phyloP scores from a whole-genome alignment of 2,113 vertebrate species.

The Antechinus flavipes region DNA sequence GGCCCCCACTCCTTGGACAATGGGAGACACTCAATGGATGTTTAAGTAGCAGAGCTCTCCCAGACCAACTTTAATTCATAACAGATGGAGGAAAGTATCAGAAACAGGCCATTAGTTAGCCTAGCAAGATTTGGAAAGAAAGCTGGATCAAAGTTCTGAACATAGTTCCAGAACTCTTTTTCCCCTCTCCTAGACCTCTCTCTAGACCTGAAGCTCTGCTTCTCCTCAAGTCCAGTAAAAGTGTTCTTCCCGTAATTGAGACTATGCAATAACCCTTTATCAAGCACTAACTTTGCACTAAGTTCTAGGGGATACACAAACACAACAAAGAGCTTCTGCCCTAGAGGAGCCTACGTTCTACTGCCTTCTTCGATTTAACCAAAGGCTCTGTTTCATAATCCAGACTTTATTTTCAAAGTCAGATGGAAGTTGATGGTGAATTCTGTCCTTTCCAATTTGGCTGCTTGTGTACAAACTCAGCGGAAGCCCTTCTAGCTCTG shows the following conservation, averaged over 20 bases:
- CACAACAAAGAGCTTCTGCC: not conserved
- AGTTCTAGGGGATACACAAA: not conserved
- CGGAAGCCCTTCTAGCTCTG: conserved; percentile 23
- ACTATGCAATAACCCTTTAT: not conserved
- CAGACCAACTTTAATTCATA: not conserved
- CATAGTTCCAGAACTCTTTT: not conserved
- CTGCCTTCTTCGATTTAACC: not conserved
- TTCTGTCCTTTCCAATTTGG: not conserved
- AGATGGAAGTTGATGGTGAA: not conserved
- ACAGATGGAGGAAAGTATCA: not conserved
- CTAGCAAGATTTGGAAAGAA: not conserved
- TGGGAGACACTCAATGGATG: not conserved
- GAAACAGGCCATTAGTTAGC: not conserved
- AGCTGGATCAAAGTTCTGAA: not conserved
- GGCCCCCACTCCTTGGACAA: not conserved
- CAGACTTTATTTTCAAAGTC: not conserved
- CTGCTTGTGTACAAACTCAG: not conserved
- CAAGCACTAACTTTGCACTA: not conserved
- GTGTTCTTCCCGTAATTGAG: not conserved
- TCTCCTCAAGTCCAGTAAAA: not conserved
- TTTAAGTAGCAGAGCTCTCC: not conserved
- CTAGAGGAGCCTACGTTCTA: not conserved
- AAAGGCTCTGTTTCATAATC: not conserved
- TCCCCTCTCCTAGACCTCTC: not conserved
- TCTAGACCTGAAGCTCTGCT: not conserved